Conservation (phyloP, 2,888 invertebrate genomes). For the Incurvaria masculella region DNA sequence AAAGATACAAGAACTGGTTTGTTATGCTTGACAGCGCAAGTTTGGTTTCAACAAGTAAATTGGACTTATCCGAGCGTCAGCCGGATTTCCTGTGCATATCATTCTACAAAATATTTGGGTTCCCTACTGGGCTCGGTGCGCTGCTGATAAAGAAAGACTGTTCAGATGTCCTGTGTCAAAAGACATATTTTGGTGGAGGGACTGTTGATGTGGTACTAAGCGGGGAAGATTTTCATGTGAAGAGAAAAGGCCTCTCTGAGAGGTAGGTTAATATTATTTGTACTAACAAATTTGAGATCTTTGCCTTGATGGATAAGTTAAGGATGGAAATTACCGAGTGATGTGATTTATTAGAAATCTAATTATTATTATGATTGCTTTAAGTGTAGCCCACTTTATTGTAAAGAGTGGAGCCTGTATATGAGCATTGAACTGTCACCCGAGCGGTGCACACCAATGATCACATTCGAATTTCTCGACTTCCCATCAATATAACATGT, state of each 20-base stretch:
- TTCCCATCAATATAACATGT: too few species aligned
- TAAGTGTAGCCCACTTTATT: too few species aligned
- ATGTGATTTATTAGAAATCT: neutral
- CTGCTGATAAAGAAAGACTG: slow-evolving; percentile 71
- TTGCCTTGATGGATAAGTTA: too few species aligned
- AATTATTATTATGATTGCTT: too few species aligned
- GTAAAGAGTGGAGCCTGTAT: too few species aligned
- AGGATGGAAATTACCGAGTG: neutral
- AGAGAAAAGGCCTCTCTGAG: slow-evolving; percentile 65
- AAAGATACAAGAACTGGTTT: slow-evolving; percentile 59
- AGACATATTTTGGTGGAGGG: slow-evolving; percentile 90
- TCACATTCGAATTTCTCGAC: too few species aligned
- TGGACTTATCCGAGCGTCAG: slow-evolving; percentile 67
- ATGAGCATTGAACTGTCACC: too few species aligned
- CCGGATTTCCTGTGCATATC: slow-evolving; percentile 92
- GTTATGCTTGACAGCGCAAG: slow-evolving; percentile 86
- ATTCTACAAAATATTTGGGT: slow-evolving; percentile 96
- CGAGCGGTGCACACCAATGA: too few species aligned
- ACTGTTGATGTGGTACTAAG: slow-evolving; percentile 84
- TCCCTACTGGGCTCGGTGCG: slow-evolving; percentile 93
- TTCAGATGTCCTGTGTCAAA: slow-evolving; percentile 55
- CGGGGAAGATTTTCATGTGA: slow-evolving; percentile 66
- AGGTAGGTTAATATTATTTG: slow-evolving; percentile 51
- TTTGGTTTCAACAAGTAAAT: slow-evolving; percentile 69
- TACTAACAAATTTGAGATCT: neutral